Percentiles rank a stretch among this genome's conserved stretches.
Evolutionary conservation across 2,888 invertebrate species (phyloP).

Genomic region (Synergus japonicus): DNA sequence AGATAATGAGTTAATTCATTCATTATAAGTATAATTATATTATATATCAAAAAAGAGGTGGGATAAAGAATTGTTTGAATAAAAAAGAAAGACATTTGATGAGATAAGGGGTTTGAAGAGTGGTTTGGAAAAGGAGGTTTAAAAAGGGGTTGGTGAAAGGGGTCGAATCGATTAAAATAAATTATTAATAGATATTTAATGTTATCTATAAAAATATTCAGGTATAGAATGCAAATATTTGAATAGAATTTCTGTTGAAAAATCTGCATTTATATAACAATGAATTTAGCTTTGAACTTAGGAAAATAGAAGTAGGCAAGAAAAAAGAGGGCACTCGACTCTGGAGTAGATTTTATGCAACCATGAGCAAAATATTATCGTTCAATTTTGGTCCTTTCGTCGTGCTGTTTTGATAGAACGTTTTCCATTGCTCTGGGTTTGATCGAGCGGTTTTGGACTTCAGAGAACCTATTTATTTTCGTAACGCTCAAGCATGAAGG

Average conservation of each 20-base stretch:
- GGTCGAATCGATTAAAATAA: not conserved
- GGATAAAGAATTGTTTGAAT: too few relatives aligned
- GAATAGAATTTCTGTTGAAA: not conserved
- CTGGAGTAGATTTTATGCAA: conserved; percentile 54
- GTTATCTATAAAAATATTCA: not conserved
- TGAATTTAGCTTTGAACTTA: not conserved
- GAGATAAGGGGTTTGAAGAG: too few relatives aligned
- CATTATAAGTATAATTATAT: too few relatives aligned
- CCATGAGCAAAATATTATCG: conserved; percentile 68
- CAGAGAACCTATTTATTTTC: conserved; percentile 65
- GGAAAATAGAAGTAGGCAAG: not conserved
- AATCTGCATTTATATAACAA: not conserved
- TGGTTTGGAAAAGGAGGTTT: too few relatives aligned
- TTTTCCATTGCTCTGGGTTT: conserved; percentile 51
- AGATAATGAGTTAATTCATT: too few relatives aligned
- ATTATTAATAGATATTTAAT: not conserved
- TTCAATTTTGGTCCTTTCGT: conserved; percentile 61
- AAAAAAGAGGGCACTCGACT: not conserved
- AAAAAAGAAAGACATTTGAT: too few relatives aligned
- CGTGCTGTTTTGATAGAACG: conserved; percentile 66
- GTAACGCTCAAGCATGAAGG: conserved; percentile 61
- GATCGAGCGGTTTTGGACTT: conserved; percentile 56
- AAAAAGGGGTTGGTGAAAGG: too few relatives aligned
- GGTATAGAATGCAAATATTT: not conserved
- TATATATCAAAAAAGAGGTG: too few relatives aligned